A percentile compares a stretch with the other conserved stretches of the same genome.
These are phyloP conservation scores for Albula glossodonta DNA, from an alignment of 2,113 vertebrate species.

Conservation along the genomic window DNA sequence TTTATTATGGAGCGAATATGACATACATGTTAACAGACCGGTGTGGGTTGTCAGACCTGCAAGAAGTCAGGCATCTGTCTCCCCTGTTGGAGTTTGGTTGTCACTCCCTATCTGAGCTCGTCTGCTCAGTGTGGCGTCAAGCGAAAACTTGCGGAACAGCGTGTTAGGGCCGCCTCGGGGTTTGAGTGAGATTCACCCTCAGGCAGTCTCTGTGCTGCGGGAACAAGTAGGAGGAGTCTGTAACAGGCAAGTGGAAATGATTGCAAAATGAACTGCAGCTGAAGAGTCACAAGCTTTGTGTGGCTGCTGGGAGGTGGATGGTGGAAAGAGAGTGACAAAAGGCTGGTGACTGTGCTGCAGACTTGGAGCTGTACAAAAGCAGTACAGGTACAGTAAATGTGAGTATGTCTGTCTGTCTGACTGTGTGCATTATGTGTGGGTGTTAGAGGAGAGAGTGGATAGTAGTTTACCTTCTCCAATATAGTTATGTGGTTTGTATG, in stretches of 20 bases:
- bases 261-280: neutral
- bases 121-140: neutral
- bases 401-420: neutral
- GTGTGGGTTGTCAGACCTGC: neutral
- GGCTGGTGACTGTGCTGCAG: neutral
- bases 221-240: neutral
- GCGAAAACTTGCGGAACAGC: neutral
- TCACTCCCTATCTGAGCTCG: neutral
- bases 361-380: neutral
- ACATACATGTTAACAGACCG: neutral
- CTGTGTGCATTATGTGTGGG: neutral
- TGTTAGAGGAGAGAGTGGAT: neutral
- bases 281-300: neutral
- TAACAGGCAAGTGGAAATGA: neutral
- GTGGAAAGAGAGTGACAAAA: neutral
- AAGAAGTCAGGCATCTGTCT: neutral
- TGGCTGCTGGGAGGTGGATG: neutral
- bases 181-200: slow-evolving; percentile 20
- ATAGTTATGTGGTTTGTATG: neutral
- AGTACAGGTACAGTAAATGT: neutral
- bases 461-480: neutral
- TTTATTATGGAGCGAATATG: neutral
- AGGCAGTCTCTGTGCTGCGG: slow-evolving; percentile 8
- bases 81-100: neutral
- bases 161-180: slow-evolving; percentile 13